Percentiles rank a stretch among this genome's conserved stretches.
phyloP scores from a whole-genome alignment of 2,797 vertebrate species.

The Microctenopoma steveboyesi region DNA sequence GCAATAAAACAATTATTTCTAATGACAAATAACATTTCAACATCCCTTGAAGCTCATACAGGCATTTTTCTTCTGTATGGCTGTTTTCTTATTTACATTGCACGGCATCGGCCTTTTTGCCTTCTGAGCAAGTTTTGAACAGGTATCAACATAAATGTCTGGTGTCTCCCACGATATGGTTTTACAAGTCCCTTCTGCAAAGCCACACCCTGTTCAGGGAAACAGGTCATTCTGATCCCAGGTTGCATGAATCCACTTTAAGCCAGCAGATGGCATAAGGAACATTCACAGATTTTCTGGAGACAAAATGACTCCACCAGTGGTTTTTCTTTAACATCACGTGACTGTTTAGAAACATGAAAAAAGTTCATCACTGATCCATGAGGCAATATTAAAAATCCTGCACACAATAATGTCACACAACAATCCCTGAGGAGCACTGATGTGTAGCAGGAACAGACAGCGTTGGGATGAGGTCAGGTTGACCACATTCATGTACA shows the following conservation, averaged over 20 bases:
- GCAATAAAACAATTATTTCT: constrained; percentile 26
- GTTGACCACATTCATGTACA: constrained; percentile 35
- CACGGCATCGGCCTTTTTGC: constrained; percentile 56
- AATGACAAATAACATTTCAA: constrained; percentile 61
- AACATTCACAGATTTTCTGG: constrained; percentile 60
- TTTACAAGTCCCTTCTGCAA: constrained; percentile 38
- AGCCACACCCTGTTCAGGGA: constrained; percentile 32
- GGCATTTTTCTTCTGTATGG: constrained; percentile 50
- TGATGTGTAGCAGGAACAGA: constrained; percentile 51
- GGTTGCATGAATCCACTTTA: constrained; percentile 29
- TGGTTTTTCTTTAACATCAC: constrained; percentile 55
- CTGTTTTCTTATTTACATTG: constrained; percentile 67
- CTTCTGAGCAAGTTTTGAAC: constrained; percentile 32
- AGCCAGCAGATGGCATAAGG: constrained; percentile 48
- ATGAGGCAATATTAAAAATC: constrained; percentile 51
- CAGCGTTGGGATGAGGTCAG: constrained; percentile 64
- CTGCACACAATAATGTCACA: constrained; percentile 50
- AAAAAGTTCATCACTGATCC: constrained; percentile 31
- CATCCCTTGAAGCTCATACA: constrained; percentile 73
- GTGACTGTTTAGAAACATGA: constrained; percentile 14
- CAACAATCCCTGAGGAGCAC: constrained; percentile 72
- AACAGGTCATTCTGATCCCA: constrained; percentile 36
- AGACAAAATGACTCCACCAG: constrained; percentile 50
- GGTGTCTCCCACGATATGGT: constrained; percentile 17
- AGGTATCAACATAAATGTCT: constrained; percentile 25